These are phyloP conservation scores for Martes martes DNA, from an alignment of 2,113 vertebrate genomes.

Conservation along the genomic window DNA sequence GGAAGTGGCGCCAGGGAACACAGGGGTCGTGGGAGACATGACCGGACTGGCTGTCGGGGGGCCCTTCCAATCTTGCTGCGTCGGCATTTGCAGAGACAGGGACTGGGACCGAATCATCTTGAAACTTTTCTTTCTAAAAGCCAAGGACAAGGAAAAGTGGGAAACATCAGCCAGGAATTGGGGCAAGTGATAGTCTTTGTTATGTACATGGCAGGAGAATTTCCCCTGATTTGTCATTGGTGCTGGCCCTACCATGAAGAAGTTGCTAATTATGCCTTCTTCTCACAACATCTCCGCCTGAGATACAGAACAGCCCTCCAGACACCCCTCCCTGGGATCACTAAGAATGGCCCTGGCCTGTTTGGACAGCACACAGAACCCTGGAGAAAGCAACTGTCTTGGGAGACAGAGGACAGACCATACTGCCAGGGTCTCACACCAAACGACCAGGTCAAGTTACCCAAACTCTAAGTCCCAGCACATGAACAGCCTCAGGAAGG, in stretches of 20 bases:
- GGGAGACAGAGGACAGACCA: background rate
- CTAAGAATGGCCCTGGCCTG: background rate
- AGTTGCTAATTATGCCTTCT: background rate
- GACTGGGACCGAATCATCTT: constrained; percentile 96
- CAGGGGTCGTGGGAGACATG: constrained; percentile 75
- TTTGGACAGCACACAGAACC: background rate
- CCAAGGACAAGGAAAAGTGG: constrained; percentile 57
- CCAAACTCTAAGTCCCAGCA: background rate
- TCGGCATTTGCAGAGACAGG: constrained; percentile 89
- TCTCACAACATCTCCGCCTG: background rate
- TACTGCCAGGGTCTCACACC: background rate
- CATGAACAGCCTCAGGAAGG: background rate
- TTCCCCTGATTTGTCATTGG: background rate
- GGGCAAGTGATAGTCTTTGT: background rate
- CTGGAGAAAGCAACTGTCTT: background rate
- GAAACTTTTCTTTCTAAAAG: constrained; percentile 93
- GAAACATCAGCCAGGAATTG: constrained; percentile 39
- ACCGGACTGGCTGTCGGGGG: constrained; percentile 73
- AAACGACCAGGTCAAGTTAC: background rate
- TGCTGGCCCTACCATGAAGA: background rate
- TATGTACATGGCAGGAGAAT: background rate
- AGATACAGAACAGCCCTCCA: background rate
- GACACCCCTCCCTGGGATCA: background rate
- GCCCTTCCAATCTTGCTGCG: constrained; percentile 75
- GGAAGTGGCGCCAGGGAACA: constrained; percentile 49